Evolutionary conservation across 2,888 invertebrate species (phyloP).

Genomic region (Metacarcinus magister): DNA sequence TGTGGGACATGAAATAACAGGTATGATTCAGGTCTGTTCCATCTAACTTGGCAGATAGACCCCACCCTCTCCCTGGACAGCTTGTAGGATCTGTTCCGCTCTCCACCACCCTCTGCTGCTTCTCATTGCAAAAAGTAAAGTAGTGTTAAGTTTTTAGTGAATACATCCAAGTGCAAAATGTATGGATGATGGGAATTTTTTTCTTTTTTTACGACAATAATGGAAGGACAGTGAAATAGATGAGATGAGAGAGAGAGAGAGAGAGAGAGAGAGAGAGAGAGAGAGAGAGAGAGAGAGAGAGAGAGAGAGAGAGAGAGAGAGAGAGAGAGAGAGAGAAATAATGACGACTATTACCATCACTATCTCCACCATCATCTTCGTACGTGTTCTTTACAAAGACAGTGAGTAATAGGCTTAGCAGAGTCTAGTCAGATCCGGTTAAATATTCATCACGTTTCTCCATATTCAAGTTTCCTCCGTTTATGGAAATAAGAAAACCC

Average conservation of each 20-base stretch:
- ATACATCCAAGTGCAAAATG: no score
- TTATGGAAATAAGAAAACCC: neutral
- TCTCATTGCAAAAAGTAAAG: no score
- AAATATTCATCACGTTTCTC: neutral
- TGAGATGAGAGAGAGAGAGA: neutral
- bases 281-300: neutral
- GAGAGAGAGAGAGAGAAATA: neutral
- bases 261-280: neutral
- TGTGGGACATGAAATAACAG: no score
- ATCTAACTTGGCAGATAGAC: no score
- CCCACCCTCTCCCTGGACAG: no score
- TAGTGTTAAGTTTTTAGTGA: no score
- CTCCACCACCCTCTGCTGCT: no score
- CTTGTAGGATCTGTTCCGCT: no score
- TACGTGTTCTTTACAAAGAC: neutral
- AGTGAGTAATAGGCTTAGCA: neutral
- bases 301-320: constrained; percentile 2
- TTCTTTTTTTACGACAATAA: neutral
- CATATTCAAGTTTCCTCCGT: neutral
- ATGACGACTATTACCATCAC: neutral
- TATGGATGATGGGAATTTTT: no score
- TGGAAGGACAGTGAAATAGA: neutral
- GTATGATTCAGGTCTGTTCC: no score
- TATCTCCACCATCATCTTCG: neutral
- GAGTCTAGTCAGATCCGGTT: neutral